Evolutionary conservation across 1,140 invertebrate species (phyloP).

Genomic region (Bombus superbus): DNA sequence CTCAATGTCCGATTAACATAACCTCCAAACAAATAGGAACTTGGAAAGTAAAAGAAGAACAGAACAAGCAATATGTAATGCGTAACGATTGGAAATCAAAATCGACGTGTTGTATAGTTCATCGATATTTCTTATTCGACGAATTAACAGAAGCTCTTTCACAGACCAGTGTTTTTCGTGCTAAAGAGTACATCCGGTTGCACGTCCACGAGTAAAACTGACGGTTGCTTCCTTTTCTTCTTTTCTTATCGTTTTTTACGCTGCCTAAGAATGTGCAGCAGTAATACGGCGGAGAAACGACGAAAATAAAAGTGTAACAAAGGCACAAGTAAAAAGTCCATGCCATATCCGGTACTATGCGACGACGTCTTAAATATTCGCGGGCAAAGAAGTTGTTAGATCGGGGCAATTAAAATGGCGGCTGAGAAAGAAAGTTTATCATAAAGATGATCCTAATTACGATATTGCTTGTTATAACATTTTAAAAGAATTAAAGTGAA

Average conservation of each 20-base stretch:
- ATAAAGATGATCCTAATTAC: too few relatives aligned
- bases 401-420: constrained; percentile 20
- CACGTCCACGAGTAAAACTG: constrained; percentile 26
- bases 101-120: not conserved
- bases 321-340: constrained; percentile 51
- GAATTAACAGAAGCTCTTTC: constrained; percentile 32
- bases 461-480: not conserved
- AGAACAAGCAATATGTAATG: not conserved
- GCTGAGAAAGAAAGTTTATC: not conserved
- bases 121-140: not conserved
- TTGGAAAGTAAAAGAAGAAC: too few relatives aligned
- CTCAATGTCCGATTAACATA: not conserved
- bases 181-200: constrained; percentile 41
- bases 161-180: constrained; percentile 31
- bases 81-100: not conserved
- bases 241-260: constrained; percentile 1
- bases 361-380: constrained; percentile 16
- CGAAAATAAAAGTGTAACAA: constrained; percentile 60
- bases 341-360: constrained; percentile 45
- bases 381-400: not conserved
- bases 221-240: constrained; percentile 18
- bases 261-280: not conserved
- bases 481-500: too few relatives aligned
- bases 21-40: not conserved
- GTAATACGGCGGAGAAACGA: constrained; percentile 20